Conservation (phyloP, 2,113 vertebrate genomes). For the Mustela nigripes region DNA sequence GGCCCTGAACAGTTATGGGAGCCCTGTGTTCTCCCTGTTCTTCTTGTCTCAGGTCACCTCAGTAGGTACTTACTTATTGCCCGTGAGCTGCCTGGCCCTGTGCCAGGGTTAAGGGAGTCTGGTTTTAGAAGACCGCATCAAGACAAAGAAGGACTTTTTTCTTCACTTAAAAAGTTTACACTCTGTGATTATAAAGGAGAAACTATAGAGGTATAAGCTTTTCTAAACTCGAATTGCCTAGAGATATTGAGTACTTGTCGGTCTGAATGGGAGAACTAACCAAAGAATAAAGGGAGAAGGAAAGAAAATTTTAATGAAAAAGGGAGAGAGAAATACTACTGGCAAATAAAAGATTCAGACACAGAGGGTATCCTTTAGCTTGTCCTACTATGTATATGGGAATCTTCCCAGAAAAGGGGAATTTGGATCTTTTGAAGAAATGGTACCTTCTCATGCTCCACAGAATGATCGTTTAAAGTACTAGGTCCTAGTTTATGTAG, state of each 20-base stretch:
- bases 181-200: background rate
- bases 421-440: background rate
- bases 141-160: background rate
- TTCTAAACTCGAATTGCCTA: background rate
- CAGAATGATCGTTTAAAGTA: background rate
- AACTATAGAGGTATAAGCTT: background rate
- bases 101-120: background rate
- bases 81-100: background rate
- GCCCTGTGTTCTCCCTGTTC: background rate
- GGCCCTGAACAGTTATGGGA: background rate
- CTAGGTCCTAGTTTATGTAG: background rate
- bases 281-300: background rate
- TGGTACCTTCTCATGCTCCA: background rate
- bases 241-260: background rate
- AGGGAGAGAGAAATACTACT: background rate
- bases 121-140: background rate
- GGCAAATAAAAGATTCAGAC: background rate
- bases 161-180: background rate
- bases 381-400: background rate
- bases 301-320: background rate
- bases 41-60: background rate
- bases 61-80: background rate
- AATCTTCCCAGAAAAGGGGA: background rate
- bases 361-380: background rate
- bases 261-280: background rate